Evolutionary conservation across 2,888 invertebrate species (phyloP).

Genomic region (Ichneumoninae sp.): DNA sequence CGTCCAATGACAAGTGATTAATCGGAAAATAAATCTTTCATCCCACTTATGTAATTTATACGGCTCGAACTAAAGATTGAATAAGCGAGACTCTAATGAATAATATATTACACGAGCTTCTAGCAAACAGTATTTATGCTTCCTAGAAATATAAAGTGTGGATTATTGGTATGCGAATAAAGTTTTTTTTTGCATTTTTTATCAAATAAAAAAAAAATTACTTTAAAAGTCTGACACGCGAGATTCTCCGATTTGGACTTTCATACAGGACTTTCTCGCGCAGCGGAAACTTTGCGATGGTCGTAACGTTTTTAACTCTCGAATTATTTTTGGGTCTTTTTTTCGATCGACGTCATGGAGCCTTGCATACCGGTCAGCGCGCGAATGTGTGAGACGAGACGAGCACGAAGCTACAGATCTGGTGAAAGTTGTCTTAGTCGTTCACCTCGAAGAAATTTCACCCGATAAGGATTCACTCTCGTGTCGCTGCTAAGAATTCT

Average conservation of each 20-base stretch:
- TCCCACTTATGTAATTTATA: no score
- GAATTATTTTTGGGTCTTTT: neutral
- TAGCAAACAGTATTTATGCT: neutral
- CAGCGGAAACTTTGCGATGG: neutral
- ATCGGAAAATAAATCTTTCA: no score
- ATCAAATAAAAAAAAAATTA: no score
- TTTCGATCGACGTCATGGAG: conserved; percentile 1
- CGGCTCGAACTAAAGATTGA: no score
- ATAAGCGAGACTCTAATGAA: neutral
- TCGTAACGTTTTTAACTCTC: neutral
- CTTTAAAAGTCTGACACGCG: neutral
- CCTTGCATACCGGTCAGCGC: conserved; percentile 10
- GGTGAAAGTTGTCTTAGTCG: conserved; percentile 50
- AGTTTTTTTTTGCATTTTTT: no score
- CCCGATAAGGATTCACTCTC: conserved; percentile 58
- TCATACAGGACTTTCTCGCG: neutral
- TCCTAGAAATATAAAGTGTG: no score
- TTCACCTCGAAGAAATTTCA: conserved; percentile 52
- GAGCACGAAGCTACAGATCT: conserved; percentile 27
- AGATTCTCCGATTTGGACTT: neutral
- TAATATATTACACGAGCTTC: neutral
- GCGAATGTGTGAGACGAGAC: conserved; percentile 13
- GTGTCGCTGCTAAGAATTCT: conserved; percentile 30
- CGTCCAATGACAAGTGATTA: no score
- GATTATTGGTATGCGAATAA: no score